Evolutionary conservation across 2,113 vertebrate genomes (phyloP).

Genomic region (Aegithalos caudatus): DNA sequence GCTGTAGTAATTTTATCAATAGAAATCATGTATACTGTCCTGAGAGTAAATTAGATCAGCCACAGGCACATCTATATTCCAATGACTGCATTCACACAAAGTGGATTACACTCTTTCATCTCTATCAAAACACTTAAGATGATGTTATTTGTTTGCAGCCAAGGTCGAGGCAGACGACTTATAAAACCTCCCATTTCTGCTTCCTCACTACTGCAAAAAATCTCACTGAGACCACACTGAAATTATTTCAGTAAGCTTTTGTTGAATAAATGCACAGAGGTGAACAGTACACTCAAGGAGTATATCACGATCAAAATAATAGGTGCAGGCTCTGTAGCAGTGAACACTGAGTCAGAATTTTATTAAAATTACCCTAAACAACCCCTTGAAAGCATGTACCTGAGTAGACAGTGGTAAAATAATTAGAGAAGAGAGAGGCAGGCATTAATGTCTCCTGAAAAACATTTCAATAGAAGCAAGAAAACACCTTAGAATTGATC

Average conservation of each 20-base stretch:
- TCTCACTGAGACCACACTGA: not conserved
- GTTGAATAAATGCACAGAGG: not conserved
- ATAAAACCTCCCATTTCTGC: not conserved
- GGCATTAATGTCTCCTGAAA: not conserved
- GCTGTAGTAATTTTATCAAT: not conserved
- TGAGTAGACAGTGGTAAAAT: not conserved
- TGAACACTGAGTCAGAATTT: not conserved
- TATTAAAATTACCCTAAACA: not conserved
- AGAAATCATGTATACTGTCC: not conserved
- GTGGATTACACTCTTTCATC: not conserved
- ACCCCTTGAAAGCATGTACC: not conserved
- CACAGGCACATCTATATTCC: not conserved
- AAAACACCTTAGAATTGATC: not conserved
- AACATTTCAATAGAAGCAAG: not conserved
- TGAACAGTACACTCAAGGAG: not conserved
- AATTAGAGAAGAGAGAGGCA: not conserved
- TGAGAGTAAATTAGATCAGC: not conserved
- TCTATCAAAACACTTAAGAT: not conserved
- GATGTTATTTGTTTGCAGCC: not conserved
- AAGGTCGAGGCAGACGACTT: not conserved
- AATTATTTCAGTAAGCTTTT: not conserved
- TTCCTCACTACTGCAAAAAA: not conserved
- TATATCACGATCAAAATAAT: not conserved
- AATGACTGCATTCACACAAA: not conserved
- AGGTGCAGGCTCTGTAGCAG: not conserved